Percentiles rank a stretch among this genome's conserved stretches.
phyloP scores from a whole-genome alignment of 2,888 invertebrate genomes.

The Caenorhabditis macrosperma region DNA sequence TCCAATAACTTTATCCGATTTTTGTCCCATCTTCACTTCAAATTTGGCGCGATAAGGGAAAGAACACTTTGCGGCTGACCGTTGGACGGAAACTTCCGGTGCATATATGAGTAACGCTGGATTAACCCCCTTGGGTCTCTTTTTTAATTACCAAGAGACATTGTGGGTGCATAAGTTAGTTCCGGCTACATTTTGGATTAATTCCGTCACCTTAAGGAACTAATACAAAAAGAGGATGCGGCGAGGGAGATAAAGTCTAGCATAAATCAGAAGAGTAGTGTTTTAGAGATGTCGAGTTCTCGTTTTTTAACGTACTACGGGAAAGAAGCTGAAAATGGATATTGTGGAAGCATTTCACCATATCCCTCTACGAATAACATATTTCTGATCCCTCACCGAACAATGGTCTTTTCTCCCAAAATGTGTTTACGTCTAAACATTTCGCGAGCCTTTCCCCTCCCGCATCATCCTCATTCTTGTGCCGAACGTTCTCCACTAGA shows the following conservation, averaged over 20 bases:
- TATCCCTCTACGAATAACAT: constrained; percentile 7
- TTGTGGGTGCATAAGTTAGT: background rate
- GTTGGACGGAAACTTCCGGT: background rate
- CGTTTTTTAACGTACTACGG: background rate
- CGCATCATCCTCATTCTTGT: constrained; percentile 15
- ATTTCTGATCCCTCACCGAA: constrained; percentile 20
- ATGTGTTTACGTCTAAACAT: constrained; percentile 30
- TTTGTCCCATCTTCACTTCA: constrained; percentile 8
- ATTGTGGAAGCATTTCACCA: background rate
- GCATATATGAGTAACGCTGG: constrained; percentile 38
- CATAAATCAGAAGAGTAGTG: background rate
- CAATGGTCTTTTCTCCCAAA: constrained; percentile 29
- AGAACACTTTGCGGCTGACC: constrained; percentile 14
- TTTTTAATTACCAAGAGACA: background rate
- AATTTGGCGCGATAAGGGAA: background rate
- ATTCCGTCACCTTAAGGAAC: background rate
- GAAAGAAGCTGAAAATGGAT: too few relatives aligned
- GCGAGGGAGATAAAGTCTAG: background rate
- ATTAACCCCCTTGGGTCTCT: constrained; percentile 9
- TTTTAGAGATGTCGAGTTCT: background rate
- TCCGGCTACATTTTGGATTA: constrained; percentile 3
- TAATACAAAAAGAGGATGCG: background rate
- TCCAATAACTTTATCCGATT: constrained; percentile 11
- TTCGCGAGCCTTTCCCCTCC: background rate
- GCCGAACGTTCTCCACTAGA: background rate